Base-by-base conservation (phyloP, 2,113 vertebrate genomes). In the Galbula dea region DNA sequence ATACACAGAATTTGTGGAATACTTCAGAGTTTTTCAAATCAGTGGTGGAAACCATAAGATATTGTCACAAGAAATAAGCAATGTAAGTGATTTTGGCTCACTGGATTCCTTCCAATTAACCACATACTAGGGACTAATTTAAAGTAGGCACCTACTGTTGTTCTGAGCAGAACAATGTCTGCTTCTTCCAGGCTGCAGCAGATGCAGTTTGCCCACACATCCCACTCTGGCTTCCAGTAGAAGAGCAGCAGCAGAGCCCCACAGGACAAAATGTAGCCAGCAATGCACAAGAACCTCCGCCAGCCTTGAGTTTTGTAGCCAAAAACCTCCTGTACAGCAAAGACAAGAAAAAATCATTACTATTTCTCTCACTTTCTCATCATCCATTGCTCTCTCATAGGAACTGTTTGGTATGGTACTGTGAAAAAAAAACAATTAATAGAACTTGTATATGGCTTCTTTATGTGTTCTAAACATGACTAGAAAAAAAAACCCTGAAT, bases 151-250 rank as follows among this genome's bases (percentile, higher is more conserved):
- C 98, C 89, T 97, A 98, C 98, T 24, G 98, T 98, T 58, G 98
- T 97, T 93, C 97, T 97, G 10, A 98, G 97, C 34, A 98, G 77
- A 37, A 98, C 34, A 12, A 79, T 6, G 3, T 98, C 97, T 0
- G 98, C 98, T 85, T 98, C 98, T 91, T 97, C 96, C 78, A 98
- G 76, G 71, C 94, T 96, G 84, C 98, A 98, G 1, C 36, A 68
- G 57, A 74, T 55, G 54, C 98, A 98, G 36, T 96, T 96, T 48
- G 93, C 92, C 98, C 98, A 97, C 30, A 98, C 97, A 0, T 93
- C 36, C 98, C 98, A 98, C 13, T 97, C 97, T 0, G 98, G 98
- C 79, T 96, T 98, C 98, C 98, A 98, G 90, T 98, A 97, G 68
- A 98, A 97, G 27, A 98, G 92, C 66, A 98, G 91, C 37, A 97